Evolutionary conservation across 1,140 invertebrate genomes (phyloP).

Genomic region (Drosophila auraria): DNA sequence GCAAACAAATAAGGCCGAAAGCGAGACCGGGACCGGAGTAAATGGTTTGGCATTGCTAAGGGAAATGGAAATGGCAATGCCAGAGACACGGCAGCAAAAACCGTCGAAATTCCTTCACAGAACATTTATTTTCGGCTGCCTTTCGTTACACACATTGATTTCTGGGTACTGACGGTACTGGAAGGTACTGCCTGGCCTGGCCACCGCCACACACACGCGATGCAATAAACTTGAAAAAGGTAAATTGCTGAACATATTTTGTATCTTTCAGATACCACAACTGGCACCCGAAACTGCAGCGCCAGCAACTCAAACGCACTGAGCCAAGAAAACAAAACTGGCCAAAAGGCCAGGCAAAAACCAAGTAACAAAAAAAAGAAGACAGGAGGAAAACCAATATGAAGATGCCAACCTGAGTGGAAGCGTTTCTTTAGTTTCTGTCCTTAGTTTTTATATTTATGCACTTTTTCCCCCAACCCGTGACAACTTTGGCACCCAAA

Average conservation of each 20-base stretch:
- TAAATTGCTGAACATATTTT: constrained; percentile 71
- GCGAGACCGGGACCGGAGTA: constrained; percentile 31
- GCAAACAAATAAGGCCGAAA: constrained; percentile 71
- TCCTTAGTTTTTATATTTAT: constrained; percentile 55
- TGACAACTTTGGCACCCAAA: constrained; percentile 50
- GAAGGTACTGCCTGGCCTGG: constrained; percentile 5
- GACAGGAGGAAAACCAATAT: constrained; percentile 45
- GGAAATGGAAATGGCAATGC: constrained; percentile 41
- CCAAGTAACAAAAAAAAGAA: too few species aligned
- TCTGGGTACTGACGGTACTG: constrained; percentile 42
- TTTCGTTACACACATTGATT: constrained; percentile 84
- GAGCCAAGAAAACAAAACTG: constrained; percentile 41
- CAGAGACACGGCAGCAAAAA: constrained; percentile 62
- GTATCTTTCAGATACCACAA: constrained; percentile 66
- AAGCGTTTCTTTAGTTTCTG: constrained; percentile 37
- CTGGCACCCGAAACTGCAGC: constrained; percentile 52
- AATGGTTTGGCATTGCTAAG: constrained; percentile 61
- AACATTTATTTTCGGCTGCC: constrained; percentile 83
- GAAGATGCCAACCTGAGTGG: constrained; percentile 51
- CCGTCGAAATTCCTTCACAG: constrained; percentile 84
- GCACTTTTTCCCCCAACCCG: constrained; percentile 20
- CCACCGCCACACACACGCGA: constrained; percentile 39
- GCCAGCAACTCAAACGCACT: constrained; percentile 41
- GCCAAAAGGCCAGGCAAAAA: constrained; percentile 3
- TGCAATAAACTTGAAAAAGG: constrained; percentile 76